Evolutionary conservation across 2,797 vertebrate species (phyloP), one percentile per base, ranked within the genome.

Genomic region (Acanthis flammea): DNA sequence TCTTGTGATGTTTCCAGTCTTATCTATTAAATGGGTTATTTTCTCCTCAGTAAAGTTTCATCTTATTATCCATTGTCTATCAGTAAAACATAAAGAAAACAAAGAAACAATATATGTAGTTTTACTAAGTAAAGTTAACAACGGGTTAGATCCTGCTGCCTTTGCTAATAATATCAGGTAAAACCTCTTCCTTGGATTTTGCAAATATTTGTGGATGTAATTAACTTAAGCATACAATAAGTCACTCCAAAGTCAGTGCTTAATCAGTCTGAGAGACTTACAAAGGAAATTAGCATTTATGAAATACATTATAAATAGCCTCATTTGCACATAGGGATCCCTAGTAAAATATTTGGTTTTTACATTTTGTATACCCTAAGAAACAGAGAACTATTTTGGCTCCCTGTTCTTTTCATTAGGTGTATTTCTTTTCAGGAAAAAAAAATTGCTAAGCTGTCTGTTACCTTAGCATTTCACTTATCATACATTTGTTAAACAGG

Each of bases 201-300:
- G 84, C 92, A 96, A 93, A 95, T 93, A 95, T 95, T 94, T 95
- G 95, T 89, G 45, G 21, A 93, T 79, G 84, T 89, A 95, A 95
- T 96, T 95, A 93, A 93, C 86, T 95, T 95, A 95, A 93, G 81
- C 91, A 63, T 89, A 95, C 71, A 88, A 79, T 87, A 94, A 95
- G 88, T 96, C 89, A 93, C 86, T 96, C 71, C 67, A 88, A 94
- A 94, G 92, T 93, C 86, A 92, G 86, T 87, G 80, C 63, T 85
- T 94, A 83, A 92, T 91, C 88, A 91, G 91, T 79, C 44, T 73
- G 89, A 94, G 85, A 89, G 81, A 94, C 78, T 91, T 88, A 93
- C 57, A 94, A 81, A 92, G 72, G 67, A 92, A 95, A 87, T 93
- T 76, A 94, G 10, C 77, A 89, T 93, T 76, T 92, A 91, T 79